phyloP scores from a whole-genome alignment of 1,140 invertebrate genomes.

The Nephila pilipes region DNA sequence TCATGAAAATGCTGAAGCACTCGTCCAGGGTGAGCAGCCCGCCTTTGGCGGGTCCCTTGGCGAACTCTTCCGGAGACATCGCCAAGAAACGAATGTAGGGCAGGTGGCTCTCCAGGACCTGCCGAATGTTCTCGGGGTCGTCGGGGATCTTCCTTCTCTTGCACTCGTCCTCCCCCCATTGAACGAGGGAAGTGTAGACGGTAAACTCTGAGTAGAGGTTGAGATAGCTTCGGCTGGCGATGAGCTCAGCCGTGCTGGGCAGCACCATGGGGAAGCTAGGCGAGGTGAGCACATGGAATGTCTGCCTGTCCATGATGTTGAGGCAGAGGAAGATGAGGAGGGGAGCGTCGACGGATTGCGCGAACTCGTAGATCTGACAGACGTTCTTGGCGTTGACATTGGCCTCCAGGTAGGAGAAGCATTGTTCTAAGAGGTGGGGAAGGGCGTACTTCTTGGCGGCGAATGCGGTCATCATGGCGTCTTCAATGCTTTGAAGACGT shows the following conservation, averaged over 20 bases:
- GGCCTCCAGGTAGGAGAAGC: conserved; percentile 78
- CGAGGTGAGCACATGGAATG: conserved; percentile 79
- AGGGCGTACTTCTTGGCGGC: conserved; percentile 80
- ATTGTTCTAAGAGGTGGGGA: conserved; percentile 79
- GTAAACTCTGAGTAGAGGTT: conserved; percentile 79
- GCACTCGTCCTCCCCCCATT: conserved; percentile 79
- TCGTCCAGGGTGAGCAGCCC: conserved; percentile 78
- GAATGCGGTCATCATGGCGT: conserved; percentile 80
- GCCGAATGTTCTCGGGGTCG: conserved; percentile 70
- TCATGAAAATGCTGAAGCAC: conserved; percentile 79
- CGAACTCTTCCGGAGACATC: conserved; percentile 79
- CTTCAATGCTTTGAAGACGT: conserved; percentile 79
- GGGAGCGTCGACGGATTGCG: conserved; percentile 78
- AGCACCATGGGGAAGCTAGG: conserved; percentile 73
- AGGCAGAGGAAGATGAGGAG: conserved; percentile 79
- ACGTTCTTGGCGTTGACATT: conserved; percentile 79
- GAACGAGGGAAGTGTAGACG: conserved; percentile 78
- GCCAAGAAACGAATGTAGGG: conserved; percentile 78
- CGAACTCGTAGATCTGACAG: conserved; percentile 79
- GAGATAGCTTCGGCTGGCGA: conserved; percentile 78
- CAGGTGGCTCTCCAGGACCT: conserved; percentile 61
- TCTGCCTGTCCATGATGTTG: conserved; percentile 79
- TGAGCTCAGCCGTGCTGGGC: conserved; percentile 78
- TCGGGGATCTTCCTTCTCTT: conserved; percentile 75
- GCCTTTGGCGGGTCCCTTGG: conserved; percentile 76